Percentiles rank a stretch among this genome's conserved stretches.
Conservation (phyloP, 35 echinoderm and acorn worm genomes). For the Ophiothrix spiculata region DNA sequence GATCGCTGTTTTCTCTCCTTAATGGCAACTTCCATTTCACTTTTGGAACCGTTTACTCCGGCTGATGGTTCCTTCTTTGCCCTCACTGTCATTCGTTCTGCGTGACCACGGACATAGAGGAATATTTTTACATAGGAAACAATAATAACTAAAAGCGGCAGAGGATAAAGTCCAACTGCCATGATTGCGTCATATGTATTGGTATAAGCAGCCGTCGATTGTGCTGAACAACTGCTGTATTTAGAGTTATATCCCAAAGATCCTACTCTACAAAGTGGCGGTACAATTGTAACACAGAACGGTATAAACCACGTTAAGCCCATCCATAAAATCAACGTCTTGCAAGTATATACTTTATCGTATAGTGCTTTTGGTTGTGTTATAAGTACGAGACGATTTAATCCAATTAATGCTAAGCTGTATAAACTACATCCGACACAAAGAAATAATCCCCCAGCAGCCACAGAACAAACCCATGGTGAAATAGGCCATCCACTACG, state of each 20-base stretch:
- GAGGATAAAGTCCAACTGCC: slow-evolving; percentile 46
- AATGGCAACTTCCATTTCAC: background rate
- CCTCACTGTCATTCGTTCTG: slow-evolving; percentile 32
- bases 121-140: slow-evolving; percentile 68
- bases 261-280: slow-evolving; percentile 43
- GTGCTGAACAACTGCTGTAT: slow-evolving; percentile 63
- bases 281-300: slow-evolving; percentile 52
- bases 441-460: slow-evolving; percentile 54
- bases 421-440: slow-evolving; percentile 70
- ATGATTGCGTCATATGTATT: slow-evolving; percentile 63
- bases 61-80: background rate
- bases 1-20: background rate
- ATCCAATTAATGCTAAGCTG: slow-evolving; percentile 55
- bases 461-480: slow-evolving; percentile 45
- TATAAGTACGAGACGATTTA: slow-evolving; percentile 63
- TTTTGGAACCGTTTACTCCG: background rate
- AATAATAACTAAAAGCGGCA: slow-evolving; percentile 62
- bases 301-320: slow-evolving; percentile 60
- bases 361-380: slow-evolving; percentile 46
- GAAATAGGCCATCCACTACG: slow-evolving; percentile 42
- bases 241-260: slow-evolving; percentile 59
- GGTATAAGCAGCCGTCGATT: slow-evolving; percentile 43
- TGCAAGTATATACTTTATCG: slow-evolving; percentile 27
- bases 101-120: slow-evolving; percentile 42
- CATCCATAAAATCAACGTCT: slow-evolving; percentile 46